A percentile compares a stretch with the other conserved stretches of the same genome.
phyloP scores from a whole-genome alignment of 2,113 vertebrate genomes.

The Erpornis zantholeuca region DNA sequence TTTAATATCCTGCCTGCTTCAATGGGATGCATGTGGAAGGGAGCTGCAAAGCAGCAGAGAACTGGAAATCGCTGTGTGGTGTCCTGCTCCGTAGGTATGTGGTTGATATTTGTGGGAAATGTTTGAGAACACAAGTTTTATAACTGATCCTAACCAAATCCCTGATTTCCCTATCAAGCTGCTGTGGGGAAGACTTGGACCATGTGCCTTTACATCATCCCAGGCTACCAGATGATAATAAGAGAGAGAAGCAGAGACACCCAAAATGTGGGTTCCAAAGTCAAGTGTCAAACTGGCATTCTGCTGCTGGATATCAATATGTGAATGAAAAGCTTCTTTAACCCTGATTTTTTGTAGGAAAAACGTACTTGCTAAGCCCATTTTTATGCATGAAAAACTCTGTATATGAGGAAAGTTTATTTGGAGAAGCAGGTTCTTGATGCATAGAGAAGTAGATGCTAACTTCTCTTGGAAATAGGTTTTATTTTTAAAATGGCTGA shows the following conservation, averaged over 20 bases:
- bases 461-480: not conserved
- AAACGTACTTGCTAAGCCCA: not conserved
- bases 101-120: not conserved
- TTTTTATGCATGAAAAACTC: not conserved
- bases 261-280: not conserved
- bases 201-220: not conserved
- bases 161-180: not conserved
- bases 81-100: not conserved
- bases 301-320: not conserved
- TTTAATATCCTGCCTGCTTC: not conserved
- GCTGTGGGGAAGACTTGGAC: not conserved
- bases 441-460: not conserved
- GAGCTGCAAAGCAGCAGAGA: not conserved
- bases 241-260: not conserved
- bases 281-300: not conserved
- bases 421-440: not conserved
- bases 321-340: not conserved
- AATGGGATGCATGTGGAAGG: not conserved
- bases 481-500: not conserved
- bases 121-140: not conserved
- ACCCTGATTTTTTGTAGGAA: not conserved
- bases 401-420: not conserved
- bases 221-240: fast-evolving
- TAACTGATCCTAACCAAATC: not conserved
- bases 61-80: not conserved